These are phyloP conservation scores for Drosophila oshimai DNA, from an alignment of 1,140 invertebrate species.

Conservation along the genomic window DNA sequence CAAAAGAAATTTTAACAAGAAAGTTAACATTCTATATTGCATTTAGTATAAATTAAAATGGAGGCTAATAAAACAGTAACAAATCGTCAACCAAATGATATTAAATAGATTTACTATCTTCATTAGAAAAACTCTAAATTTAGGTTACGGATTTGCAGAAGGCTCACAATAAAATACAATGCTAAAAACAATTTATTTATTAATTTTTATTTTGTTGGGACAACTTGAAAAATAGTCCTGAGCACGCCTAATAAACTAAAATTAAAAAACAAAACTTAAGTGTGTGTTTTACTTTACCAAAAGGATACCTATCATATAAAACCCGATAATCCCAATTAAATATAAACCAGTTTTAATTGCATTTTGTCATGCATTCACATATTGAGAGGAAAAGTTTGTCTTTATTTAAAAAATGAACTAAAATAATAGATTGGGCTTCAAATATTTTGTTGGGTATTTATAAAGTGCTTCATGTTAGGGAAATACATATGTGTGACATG, in stretches of 20 bases:
- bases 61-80: no score
- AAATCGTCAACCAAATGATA: no score
- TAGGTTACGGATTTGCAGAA: no score
- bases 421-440: conserved; percentile 2
- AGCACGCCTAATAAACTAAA: neutral
- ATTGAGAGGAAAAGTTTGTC: conserved; percentile 46
- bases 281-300: neutral
- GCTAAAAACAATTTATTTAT: no score
- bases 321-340: neutral
- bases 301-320: no score
- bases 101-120: no score
- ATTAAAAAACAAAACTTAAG: neutral
- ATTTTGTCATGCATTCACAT: conserved; percentile 56
- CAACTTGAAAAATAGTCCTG: neutral
- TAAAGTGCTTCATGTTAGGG: conserved; percentile 66
- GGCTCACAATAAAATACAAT: no score
- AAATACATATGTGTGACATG: conserved; percentile 47
- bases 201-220: neutral
- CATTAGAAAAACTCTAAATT: no score
- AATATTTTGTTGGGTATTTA: conserved; percentile 26
- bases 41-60: no score
- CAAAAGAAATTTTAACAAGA: no score
- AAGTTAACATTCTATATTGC: no score
- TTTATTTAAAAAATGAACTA: conserved; percentile 51
- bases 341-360: conserved; percentile 31